phyloP scores from a whole-genome alignment of 2,113 vertebrate species.

The Nannospalax galili region DNA sequence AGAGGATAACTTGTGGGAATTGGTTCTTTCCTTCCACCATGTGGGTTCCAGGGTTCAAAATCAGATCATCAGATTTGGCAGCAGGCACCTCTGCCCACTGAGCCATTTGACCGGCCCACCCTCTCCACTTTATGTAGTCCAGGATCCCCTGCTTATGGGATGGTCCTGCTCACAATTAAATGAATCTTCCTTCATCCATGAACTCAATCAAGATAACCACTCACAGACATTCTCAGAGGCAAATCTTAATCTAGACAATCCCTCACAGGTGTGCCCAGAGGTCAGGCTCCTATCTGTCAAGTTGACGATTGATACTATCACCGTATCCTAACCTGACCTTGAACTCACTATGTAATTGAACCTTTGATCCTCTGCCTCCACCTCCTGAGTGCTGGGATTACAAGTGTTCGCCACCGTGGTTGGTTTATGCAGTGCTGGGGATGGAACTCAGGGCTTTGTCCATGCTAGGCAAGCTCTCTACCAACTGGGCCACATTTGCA shows the following conservation, averaged over 20 bases:
- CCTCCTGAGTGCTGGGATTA: background rate
- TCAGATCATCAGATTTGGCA: background rate
- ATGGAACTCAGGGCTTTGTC: background rate
- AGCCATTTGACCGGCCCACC: background rate
- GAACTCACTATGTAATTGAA: background rate
- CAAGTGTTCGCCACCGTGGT: background rate
- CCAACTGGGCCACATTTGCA: no score
- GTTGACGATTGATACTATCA: background rate
- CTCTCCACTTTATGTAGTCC: background rate
- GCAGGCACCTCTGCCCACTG: background rate
- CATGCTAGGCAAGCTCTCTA: background rate
- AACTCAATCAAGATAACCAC: background rate
- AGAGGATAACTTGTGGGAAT: background rate
- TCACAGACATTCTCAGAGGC: background rate
- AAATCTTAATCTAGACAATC: no score
- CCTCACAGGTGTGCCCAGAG: background rate
- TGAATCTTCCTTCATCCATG: background rate
- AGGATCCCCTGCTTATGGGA: background rate
- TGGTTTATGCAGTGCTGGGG: background rate
- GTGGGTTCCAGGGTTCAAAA: background rate
- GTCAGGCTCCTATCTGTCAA: no score
- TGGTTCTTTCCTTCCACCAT: no score
- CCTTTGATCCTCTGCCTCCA: no score
- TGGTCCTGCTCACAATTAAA: background rate
- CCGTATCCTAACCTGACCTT: background rate